Percentiles rank a stretch among this genome's conserved stretches.
Conservation (phyloP, 2,113 vertebrate genomes). For the Sceloporus undulatus region DNA sequence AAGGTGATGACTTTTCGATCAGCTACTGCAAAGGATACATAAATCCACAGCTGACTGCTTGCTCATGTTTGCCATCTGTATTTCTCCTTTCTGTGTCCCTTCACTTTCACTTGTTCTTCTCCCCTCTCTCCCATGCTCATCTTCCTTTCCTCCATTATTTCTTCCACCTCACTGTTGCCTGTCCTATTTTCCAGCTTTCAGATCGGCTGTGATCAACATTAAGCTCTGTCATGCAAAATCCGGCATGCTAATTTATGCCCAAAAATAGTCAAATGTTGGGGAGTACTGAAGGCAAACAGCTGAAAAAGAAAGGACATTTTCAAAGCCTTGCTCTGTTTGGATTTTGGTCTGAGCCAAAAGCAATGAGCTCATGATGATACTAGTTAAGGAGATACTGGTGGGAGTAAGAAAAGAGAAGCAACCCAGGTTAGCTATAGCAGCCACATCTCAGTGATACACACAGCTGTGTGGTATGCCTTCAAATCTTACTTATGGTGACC, state of each 20-base stretch:
- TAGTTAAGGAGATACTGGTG: not conserved
- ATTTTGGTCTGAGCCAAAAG: not conserved
- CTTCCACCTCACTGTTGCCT: not conserved
- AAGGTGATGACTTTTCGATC: slow-evolving; percentile 16
- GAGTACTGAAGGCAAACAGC: not conserved
- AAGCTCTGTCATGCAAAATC: not conserved
- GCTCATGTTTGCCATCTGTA: too few species aligned
- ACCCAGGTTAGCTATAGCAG: not conserved
- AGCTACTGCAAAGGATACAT: slow-evolving; percentile 8
- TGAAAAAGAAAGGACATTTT: not conserved
- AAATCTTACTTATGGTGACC: too few species aligned
- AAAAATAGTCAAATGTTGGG: slow-evolving; percentile 5
- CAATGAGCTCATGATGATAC: not conserved
- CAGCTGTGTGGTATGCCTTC: not conserved
- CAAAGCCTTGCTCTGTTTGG: not conserved
- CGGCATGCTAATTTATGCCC: not conserved
- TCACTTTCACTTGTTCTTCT: not conserved
- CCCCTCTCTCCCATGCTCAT: not conserved
- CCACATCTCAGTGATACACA: not conserved
- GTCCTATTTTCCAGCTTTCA: not conserved
- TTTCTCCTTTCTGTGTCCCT: not conserved
- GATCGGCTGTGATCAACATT: not conserved
- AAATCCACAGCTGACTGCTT: not conserved
- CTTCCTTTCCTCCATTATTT: not conserved
- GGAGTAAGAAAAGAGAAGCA: not conserved